Evolutionary conservation across 2,797 vertebrate genomes (phyloP), one percentile per base, ranked within the genome.

Genomic region (Lateolabrax maculatus): DNA sequence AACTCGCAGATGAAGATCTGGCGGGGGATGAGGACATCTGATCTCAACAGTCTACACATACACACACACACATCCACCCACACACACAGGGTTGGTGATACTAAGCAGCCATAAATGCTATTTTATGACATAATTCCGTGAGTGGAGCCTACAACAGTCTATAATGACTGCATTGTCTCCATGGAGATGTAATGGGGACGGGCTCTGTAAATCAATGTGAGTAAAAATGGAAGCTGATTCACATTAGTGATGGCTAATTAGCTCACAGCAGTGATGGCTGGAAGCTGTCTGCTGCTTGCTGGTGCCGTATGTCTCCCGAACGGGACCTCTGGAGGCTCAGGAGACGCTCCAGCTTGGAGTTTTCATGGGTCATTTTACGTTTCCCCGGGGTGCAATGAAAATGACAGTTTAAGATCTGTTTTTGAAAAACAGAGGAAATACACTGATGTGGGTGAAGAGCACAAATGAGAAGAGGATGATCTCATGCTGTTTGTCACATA

Each of bases 211-310:
- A 94, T 92, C 90, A 93, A 81, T 80, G 75, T 27, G 84, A 75
- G 83, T 92, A 90, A 91, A 93, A 94, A 91, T 90, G 88, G 88
- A 93, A 84, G 86, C 86, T 74, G 84, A 87, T 87, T 84, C 87
- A 82, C 93, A 94, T 95, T 94, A 93, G 93, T 88, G 86, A 93
- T 85, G 91, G 92, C 87, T 94, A 95, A 95, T 95, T 94, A 95
- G 90, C 81, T 92, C 77, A 64, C 84, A 85, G 93, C 83, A 56
- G 80, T 78, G 85, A 82, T 39, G 83, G 74, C 90, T 87, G 69
- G 49, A 80, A 76, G 86, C 89, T 80, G 84, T 79, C 69, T 77
- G 63, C 55, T 56, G 43, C 56, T 78, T 1, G 5, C 71, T 79
- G 75, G 58, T 80, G 79, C 74, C 64, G 66, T 87, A 84, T 83